Evolutionary conservation across 2,888 invertebrate species (phyloP), one percentile per base, ranked within the genome.

Genomic region (Cheilosia soror): DNA sequence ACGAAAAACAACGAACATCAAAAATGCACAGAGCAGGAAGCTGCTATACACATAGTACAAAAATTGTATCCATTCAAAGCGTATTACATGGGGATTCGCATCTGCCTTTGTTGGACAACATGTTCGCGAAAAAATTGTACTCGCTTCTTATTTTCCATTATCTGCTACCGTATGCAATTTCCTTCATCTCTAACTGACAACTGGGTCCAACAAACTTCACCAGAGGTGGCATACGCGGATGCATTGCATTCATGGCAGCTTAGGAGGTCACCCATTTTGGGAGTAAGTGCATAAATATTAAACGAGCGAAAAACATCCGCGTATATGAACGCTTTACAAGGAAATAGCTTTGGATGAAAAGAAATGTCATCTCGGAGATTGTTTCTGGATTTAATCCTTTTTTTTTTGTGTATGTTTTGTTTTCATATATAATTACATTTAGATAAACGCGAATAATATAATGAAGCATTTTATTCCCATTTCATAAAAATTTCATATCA

Each of bases 41-140:
- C 37, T 27, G n/a, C 65, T n/a, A 25, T 4, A 20, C 49, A 49
- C n/a, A 13, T n/a, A 44, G 15, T 15, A 44, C 53, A 55, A 40
- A 75, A 65, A 65, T 65, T 68, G 29, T 44, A 68, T 68, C 25
- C 53, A 47, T 68, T 60, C 33, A 60, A 53, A 68, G 33, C 31
- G 60, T 44, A 68, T 68, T 77, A 62, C 60, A 68, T 68, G 68
- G 69, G 77, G 60, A 76, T 60, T 68, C 62, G 47, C 62, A 69
- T 57, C 68, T 69, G 60, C n/a, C n/a, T 69, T 44, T 60, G 60
- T 33, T 62, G 53, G 44, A 77, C 29, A 47, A 51, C 6, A 53
- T 51, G 31, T 53, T 53, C 40, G 13, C 9, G 49, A 57, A 75
- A 66, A 73, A 58, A 58, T 2, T 53, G 40, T 25, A 40, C 33